Conservation (phyloP, 2,888 invertebrate genomes). For the Drosophila nr. medialis region DNA sequence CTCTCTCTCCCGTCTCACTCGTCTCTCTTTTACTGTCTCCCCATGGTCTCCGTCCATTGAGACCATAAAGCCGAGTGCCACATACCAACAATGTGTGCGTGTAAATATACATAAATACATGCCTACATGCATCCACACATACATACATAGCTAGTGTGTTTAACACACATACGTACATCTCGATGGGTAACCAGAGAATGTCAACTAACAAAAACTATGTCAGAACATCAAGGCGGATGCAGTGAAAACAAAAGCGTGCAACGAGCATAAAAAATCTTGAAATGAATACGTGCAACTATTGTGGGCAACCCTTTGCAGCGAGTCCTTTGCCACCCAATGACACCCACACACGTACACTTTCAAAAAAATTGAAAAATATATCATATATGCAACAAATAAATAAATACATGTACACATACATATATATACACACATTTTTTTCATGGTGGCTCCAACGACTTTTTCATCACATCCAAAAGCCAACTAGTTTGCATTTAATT, state of each 20-base stretch:
- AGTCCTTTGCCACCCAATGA: background rate
- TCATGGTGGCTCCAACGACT: too few relatives aligned
- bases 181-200: conserved; percentile 33
- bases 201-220: conserved; percentile 60
- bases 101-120: background rate
- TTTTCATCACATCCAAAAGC: too few relatives aligned
- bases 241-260: conserved; percentile 63
- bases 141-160: background rate
- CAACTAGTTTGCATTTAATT: too few relatives aligned
- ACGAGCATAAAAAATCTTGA: conserved; percentile 73
- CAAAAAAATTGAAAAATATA: too few relatives aligned
- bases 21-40: background rate
- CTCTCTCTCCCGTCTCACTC: background rate
- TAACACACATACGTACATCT: background rate
- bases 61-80: conserved; percentile 8
- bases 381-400: too few relatives aligned
- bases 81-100: conserved; percentile 1
- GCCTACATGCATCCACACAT: background rate
- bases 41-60: background rate
- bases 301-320: conserved; percentile 29
- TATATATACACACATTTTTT: too few relatives aligned
- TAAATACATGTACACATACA: too few relatives aligned
- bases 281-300: conserved; percentile 73
- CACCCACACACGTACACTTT: background rate
- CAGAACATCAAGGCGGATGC: conserved; percentile 48